A percentile compares a stretch with the other conserved stretches of the same genome.
Evolutionary conservation across 1,140 invertebrate genomes (phyloP).

Genomic region (Philotrypesis tridentata): DNA sequence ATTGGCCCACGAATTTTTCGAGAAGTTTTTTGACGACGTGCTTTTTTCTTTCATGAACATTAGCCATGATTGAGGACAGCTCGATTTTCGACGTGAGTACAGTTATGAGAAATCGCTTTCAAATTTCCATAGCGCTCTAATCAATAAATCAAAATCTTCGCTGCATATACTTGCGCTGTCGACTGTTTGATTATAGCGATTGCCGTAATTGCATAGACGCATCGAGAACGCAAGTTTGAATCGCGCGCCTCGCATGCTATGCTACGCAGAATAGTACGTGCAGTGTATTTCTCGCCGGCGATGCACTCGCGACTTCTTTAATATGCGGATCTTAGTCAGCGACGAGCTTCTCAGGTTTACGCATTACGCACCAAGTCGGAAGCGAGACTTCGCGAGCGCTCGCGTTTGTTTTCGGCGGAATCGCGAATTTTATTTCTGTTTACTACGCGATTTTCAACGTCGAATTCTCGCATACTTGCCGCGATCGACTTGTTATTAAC

Average conservation of each 20-base stretch:
- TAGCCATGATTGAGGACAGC: conserved; percentile 63
- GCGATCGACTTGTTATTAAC: too few species aligned
- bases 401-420: not conserved
- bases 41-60: too few species aligned
- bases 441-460: not conserved
- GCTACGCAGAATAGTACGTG: too few species aligned
- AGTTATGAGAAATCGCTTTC: not conserved
- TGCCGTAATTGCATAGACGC: too few species aligned
- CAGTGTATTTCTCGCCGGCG: not conserved
- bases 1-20: too few species aligned
- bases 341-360: not conserved
- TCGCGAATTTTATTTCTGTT: not conserved
- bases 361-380: not conserved
- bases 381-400: too few species aligned
- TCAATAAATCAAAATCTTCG: too few species aligned
- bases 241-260: not conserved
- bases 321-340: conserved; percentile 1
- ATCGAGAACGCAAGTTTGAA: conserved; percentile 1
- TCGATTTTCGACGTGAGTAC: conserved; percentile 64
- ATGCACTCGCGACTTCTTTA: not conserved
- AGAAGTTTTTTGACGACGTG: too few species aligned
- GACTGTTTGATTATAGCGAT: too few species aligned
- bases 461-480: too few species aligned
- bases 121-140: too few species aligned
- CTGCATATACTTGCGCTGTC: too few species aligned